Base-by-base conservation (phyloP, 2,888 invertebrate species). In the Hemithea aestivaria region DNA sequence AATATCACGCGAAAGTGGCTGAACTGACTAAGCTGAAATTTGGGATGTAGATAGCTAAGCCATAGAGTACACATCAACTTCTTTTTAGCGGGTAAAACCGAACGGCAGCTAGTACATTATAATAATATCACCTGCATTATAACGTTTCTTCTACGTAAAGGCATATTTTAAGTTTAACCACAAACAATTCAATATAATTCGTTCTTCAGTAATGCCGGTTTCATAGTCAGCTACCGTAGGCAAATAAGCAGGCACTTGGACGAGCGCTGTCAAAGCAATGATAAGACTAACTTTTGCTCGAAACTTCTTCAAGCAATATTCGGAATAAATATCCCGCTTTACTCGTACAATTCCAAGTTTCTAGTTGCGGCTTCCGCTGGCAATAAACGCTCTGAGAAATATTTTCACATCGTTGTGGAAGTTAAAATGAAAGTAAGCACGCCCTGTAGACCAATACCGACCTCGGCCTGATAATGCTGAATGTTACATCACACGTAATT, bases 371-470 rank as follows among this genome's bases (percentile, higher is more conserved):
- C 70, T 76, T 79, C 48, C 57, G 76, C 66, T 72, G 65, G 78
- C 76, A 74, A 83, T 84, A 83, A 83, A 78, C 74, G 79, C 66
- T 60, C 66, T 63, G 73, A 74, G 81, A 78, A 79, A 84, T 84
- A 83, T 85, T 85, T 83, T 83, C 84, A 83, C 84, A 77, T 84
- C 83, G 83, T 84, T 81, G 36, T 73, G 78, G 74, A 81, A 82
- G 82, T 83, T 84, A 77, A 81, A 85, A 83, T 83, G 83, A 83
- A 83, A 80, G 75, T 79, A 84, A 85, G 65, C 74, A 72, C 71
- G 74, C 84, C 84, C 84, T 32, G 68, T 65, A 76, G 84, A 70
- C 79, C 77, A 62, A 80, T 85, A 73, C 62, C 61, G 53, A 62
- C 60, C 67, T 71, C 67, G 73, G 70, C 70, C 69, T 73, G 73